Evolutionary conservation across 2,113 vertebrate genomes (phyloP), one percentile per base, ranked within the genome.

Genomic region (Rhagologus leucostigma): DNA sequence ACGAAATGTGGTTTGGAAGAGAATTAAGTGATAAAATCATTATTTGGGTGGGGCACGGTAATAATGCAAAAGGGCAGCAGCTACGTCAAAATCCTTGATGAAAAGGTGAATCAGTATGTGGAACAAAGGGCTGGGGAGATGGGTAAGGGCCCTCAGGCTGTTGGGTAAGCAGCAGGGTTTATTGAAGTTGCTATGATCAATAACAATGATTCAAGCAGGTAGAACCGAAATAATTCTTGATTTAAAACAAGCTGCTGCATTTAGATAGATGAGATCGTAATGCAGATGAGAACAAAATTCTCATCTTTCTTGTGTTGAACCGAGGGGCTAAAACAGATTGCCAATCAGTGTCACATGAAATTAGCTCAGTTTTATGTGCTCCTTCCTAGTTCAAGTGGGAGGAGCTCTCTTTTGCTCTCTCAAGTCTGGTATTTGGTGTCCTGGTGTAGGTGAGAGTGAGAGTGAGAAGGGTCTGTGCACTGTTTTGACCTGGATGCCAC

Each of bases 21-120:
- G 39, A 83, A 89, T 93, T 92, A 94, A 94, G 96, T 94, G 96
- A 97, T 98, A 98, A 97, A 98, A 98, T 98, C 97, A 98, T 98
- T 98, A 98, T 96, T 97, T 96, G 93, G 97, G 98, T 95, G 98
- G 97, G 97, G 97, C 93, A 29, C 11, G 6, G 80, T 95, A 96
- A 95, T 97, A 93, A 93, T 88, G 93, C 1, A 1, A 93, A 95
- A 97, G 93, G 96, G 97, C 96, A 98, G 96, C 92, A 96, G 90
- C 96, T 95, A 92, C 79, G 96, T 96, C 95, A 97, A 93, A 97
- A 96, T 96, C 91, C 90, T 95, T 96, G 89, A 97, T 97, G 97
- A 98, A 93, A 97, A 95, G 89, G 97, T 98, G 98, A 98, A 97
- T 98, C 97, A 96, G 95, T 95, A 90, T 89, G 83, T 68, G 73